Evolutionary conservation across 2,797 vertebrate species (phyloP).

Genomic region (Lutjanus campechanus): DNA sequence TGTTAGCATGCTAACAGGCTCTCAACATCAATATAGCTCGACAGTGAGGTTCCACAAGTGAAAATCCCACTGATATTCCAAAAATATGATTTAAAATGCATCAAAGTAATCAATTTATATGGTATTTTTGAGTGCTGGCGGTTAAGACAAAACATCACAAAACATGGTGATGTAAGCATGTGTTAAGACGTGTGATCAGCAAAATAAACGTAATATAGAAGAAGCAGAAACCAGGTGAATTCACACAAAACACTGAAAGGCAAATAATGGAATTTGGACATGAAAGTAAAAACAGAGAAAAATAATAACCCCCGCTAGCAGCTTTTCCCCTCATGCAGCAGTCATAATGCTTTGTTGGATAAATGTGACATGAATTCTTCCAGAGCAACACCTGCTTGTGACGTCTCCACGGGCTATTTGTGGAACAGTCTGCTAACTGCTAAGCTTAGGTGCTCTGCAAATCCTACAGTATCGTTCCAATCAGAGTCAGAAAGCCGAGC

Average conservation of each 20-base stretch:
- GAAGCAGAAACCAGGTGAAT: background rate
- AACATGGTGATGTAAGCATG: background rate
- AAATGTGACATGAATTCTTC: slow-evolving; percentile 4
- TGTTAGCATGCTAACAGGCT: too few species aligned
- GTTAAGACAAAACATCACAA: slow-evolving; percentile 7
- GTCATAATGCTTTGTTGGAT: background rate
- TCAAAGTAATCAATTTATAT: background rate
- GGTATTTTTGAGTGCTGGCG: background rate
- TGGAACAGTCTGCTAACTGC: slow-evolving; percentile 20
- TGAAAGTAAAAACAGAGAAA: background rate
- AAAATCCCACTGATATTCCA: too few species aligned
- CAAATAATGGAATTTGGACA: background rate
- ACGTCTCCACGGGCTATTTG: slow-evolving; percentile 30
- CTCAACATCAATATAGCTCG: too few species aligned
- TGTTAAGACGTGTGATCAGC: background rate
- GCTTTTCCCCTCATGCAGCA: background rate
- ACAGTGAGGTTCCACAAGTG: too few species aligned
- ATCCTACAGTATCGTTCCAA: slow-evolving; percentile 24
- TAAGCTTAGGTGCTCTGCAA: slow-evolving; percentile 37
- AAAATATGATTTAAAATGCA: too few species aligned
- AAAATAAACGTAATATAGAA: background rate
- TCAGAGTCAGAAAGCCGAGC: slow-evolving; percentile 26
- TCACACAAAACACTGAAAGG: background rate
- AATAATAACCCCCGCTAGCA: background rate
- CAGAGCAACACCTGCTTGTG: slow-evolving; percentile 29